A percentile compares a stretch with the other conserved stretches of the same genome.
Evolutionary conservation across 2,113 vertebrate genomes (phyloP).

Genomic region (Gadus chalcogrammus): DNA sequence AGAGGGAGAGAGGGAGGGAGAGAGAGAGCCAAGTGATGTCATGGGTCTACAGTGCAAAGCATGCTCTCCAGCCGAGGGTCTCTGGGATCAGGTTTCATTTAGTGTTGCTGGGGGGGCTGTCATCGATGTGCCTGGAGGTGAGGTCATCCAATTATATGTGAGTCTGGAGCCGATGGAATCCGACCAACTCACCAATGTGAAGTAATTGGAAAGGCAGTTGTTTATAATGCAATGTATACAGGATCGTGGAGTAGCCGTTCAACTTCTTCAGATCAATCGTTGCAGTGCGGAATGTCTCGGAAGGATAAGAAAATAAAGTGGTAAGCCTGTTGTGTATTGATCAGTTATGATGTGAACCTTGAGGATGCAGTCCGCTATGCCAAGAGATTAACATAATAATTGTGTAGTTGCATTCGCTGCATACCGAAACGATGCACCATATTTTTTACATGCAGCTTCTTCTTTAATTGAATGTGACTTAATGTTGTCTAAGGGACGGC

Average conservation of each 20-base stretch:
- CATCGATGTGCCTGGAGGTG: conserved; percentile 38
- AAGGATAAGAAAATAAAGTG: too few relatives aligned
- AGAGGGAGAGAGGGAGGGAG: not conserved
- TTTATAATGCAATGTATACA: not conserved
- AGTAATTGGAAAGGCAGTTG: conserved; percentile 50
- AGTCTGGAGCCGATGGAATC: conserved; percentile 43
- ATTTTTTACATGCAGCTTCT: too few relatives aligned
- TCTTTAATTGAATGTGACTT: too few relatives aligned
- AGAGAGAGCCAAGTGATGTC: conserved; percentile 50
- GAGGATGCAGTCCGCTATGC: too few relatives aligned
- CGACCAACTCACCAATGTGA: conserved; percentile 32
- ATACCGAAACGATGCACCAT: too few relatives aligned
- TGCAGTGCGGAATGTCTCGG: not conserved
- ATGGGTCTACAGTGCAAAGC: conserved; percentile 47
- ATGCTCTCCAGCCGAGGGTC: conserved; percentile 50
- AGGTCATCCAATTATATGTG: conserved; percentile 48
- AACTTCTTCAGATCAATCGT: conserved; percentile 27
- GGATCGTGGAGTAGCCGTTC: conserved; percentile 2
- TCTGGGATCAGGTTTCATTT: conserved; percentile 60
- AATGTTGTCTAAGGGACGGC: too few relatives aligned
- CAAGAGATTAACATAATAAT: too few relatives aligned
- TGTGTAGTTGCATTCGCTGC: too few relatives aligned
- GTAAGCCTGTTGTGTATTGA: too few relatives aligned
- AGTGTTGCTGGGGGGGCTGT: conserved; percentile 36
- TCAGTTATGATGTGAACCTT: too few relatives aligned